phyloP scores from a whole-genome alignment of 1,140 invertebrate genomes.

The Asobara japonica region DNA sequence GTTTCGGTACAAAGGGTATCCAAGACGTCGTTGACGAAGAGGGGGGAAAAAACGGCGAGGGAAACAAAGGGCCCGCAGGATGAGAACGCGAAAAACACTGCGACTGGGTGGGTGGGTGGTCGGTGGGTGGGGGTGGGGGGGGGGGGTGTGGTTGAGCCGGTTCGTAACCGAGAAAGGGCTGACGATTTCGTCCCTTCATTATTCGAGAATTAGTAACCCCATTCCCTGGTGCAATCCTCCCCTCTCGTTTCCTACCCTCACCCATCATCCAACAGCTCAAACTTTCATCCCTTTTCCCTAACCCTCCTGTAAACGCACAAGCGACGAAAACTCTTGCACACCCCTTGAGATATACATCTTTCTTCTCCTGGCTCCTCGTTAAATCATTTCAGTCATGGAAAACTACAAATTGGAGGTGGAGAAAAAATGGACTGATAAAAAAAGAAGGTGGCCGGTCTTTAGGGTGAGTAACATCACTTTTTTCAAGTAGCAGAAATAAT shows the following conservation, averaged over 20 bases:
- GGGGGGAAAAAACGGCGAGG: neutral
- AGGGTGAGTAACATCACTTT: no score
- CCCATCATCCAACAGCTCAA: conserved; percentile 25
- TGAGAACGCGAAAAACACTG: no score
- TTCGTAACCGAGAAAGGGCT: conserved; percentile 46
- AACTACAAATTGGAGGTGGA: neutral
- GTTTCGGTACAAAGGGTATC: conserved; percentile 46
- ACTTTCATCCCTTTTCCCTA: conserved; percentile 30
- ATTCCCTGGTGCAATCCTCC: conserved; percentile 50
- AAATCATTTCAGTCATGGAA: neutral
- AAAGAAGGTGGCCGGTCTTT: no score
- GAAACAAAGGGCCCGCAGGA: neutral
- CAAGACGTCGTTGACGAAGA: neutral
- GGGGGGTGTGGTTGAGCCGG: neutral
- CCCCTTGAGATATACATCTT: conserved; percentile 24
- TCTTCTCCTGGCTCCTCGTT: neutral
- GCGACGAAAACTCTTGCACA: conserved; percentile 5
- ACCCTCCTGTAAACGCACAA: conserved; percentile 5
- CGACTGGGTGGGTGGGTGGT: no score
- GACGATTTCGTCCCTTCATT: conserved; percentile 63
- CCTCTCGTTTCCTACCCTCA: conserved; percentile 26
- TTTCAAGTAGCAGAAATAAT: no score
- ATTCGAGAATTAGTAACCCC: conserved; percentile 65
- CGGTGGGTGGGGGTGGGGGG: no score
- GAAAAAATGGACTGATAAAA: neutral